Percentiles rank a stretch among this genome's conserved stretches.
Conservation (phyloP, 1,140 invertebrate genomes). For the Drosophila sturtevanti region DNA sequence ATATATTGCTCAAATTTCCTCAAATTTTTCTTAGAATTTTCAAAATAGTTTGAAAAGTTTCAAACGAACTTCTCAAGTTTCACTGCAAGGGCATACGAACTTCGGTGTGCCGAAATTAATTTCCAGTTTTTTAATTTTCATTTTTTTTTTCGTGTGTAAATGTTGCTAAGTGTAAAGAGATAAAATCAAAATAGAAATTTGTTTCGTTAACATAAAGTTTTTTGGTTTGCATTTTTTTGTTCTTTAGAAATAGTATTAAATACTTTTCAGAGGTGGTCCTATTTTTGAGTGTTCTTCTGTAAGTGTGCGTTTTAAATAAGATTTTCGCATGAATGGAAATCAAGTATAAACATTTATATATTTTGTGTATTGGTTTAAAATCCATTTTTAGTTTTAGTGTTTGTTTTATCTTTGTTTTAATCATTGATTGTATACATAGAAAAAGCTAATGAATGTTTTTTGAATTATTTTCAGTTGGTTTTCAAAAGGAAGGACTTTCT, state of each 20-base stretch:
- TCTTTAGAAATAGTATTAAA: slow-evolving; percentile 69
- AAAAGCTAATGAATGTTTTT: slow-evolving; percentile 55
- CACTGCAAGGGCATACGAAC: neutral
- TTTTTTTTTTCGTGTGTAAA: slow-evolving; percentile 42
- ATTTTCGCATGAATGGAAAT: slow-evolving; percentile 19
- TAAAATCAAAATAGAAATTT: slow-evolving; percentile 30
- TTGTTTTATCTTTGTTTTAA: neutral
- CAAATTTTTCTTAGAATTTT: no score
- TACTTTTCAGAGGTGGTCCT: slow-evolving; percentile 69
- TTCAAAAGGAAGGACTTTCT: slow-evolving; percentile 49
- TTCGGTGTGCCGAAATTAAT: neutral
- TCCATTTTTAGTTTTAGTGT: neutral
- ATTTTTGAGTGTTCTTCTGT: slow-evolving; percentile 32
- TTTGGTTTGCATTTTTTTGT: slow-evolving; percentile 1
- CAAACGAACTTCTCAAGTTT: neutral
- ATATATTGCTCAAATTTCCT: no score
- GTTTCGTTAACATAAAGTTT: neutral
- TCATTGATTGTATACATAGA: slow-evolving; percentile 52
- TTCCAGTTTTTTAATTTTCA: slow-evolving; percentile 31
- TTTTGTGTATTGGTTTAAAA: slow-evolving; percentile 45
- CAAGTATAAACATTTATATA: slow-evolving; percentile 24
- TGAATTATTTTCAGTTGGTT: slow-evolving; percentile 35
- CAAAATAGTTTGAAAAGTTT: neutral
- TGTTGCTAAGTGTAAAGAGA: slow-evolving; percentile 51
- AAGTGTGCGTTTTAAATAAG: slow-evolving; percentile 31